Conservation (phyloP, 2,797 vertebrate species). For the Coregonus sp. region DNA sequence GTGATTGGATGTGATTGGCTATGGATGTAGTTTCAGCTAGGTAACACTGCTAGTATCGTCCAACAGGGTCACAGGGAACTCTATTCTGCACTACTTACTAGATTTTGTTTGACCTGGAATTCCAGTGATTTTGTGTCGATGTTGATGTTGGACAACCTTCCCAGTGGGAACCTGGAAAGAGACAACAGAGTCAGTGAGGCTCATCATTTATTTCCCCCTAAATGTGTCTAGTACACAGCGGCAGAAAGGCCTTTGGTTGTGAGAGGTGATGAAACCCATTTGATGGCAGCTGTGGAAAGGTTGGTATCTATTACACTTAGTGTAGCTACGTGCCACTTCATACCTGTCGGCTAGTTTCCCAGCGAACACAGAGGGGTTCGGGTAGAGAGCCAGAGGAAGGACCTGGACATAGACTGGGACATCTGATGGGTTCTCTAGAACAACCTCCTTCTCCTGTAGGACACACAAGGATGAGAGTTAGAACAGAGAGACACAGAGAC, state of each 20-base stretch:
- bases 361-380: conserved; percentile 85
- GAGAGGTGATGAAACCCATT: not conserved
- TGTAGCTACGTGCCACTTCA: conserved; percentile 29
- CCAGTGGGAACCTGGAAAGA: conserved; percentile 85
- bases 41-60: no score
- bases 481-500: not conserved
- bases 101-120: conserved; percentile 92
- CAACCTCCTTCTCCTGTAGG: conserved; percentile 88
- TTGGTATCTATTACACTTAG: no score
- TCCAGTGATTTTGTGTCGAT: conserved; percentile 85
- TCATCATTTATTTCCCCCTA: not conserved
- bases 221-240: not conserved
- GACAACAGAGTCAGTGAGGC: not conserved
- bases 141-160: conserved; percentile 79
- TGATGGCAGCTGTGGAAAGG: not conserved
- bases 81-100: conserved; percentile 67
- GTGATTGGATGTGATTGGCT: no score
- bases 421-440: conserved; percentile 92
- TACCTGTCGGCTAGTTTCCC: conserved; percentile 89
- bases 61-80: not conserved
- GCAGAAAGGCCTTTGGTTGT: not conserved
- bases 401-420: conserved; percentile 89
- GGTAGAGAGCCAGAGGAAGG: conserved; percentile 89
- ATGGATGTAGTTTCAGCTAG: no score
- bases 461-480: not conserved